phyloP scores from a whole-genome alignment of 2,113 vertebrate genomes.

The Bucco capensis region DNA sequence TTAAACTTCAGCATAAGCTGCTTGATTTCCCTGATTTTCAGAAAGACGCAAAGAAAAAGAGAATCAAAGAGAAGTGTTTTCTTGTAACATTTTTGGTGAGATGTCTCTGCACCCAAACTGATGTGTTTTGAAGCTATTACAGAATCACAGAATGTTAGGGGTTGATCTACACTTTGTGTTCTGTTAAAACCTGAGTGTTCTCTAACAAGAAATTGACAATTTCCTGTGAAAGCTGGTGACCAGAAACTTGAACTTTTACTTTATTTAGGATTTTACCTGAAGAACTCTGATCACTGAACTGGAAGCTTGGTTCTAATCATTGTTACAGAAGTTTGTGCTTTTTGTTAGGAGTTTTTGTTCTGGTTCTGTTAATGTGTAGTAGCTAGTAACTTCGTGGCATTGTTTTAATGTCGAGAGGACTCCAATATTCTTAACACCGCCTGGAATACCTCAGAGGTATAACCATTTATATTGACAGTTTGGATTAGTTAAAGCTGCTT shows the following conservation, averaged over 20 bases:
- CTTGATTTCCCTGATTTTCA: neutral
- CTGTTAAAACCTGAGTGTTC: neutral
- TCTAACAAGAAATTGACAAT: neutral
- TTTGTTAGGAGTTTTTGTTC: neutral
- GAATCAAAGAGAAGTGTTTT: neutral
- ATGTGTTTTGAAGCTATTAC: slow-evolving; percentile 7
- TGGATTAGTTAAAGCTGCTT: neutral
- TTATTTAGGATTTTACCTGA: neutral
- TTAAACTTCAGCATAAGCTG: slow-evolving; percentile 1
- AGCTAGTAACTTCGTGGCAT: neutral
- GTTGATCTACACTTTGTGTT: neutral
- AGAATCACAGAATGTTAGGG: too few species aligned
- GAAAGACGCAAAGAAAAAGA: neutral
- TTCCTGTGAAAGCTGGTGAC: neutral
- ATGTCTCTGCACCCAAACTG: neutral
- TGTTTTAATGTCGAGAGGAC: neutral
- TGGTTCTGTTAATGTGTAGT: neutral
- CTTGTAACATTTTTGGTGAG: neutral
- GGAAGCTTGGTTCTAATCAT: neutral
- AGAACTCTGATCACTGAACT: neutral
- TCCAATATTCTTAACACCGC: neutral
- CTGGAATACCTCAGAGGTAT: neutral
- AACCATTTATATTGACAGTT: neutral
- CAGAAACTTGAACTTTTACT: neutral
- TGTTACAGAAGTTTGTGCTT: neutral